Evolutionary conservation across 2,888 invertebrate species (phyloP).

Genomic region (Linnaemya tessellans): DNA sequence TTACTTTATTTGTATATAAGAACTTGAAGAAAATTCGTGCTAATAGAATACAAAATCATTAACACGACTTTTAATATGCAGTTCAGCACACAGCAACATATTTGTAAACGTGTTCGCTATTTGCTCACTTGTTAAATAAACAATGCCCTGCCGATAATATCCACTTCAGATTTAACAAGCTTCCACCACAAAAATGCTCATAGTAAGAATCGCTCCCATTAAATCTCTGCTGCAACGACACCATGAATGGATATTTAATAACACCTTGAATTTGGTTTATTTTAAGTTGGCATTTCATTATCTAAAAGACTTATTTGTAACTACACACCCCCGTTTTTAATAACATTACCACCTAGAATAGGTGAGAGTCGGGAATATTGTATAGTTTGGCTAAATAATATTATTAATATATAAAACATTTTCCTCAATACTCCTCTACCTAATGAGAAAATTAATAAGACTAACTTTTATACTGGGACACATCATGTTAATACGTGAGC

Average conservation of each 20-base stretch:
- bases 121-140: slow-evolving; percentile 79
- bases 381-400: slow-evolving; percentile 69
- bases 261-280: slow-evolving; percentile 51
- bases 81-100: neutral
- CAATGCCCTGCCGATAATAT: slow-evolving; percentile 82
- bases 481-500: neutral
- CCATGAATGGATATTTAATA: slow-evolving; percentile 80
- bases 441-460: slow-evolving; percentile 19
- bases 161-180: slow-evolving; percentile 79
- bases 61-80: neutral
- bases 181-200: slow-evolving; percentile 82
- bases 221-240: slow-evolving; percentile 79
- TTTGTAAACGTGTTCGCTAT: neutral
- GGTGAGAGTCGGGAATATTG: slow-evolving; percentile 74
- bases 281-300: neutral
- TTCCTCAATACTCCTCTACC: slow-evolving; percentile 11
- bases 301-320: neutral
- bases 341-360: slow-evolving; percentile 79
- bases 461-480: slow-evolving; percentile 21
- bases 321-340: slow-evolving; percentile 76
- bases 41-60: neutral
- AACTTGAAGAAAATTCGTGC: neutral
- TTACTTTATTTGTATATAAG: neutral
- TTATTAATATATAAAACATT: slow-evolving; percentile 52
- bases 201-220: slow-evolving; percentile 62